Percentiles rank a stretch among this genome's conserved stretches.
These are phyloP conservation scores for Serripes groenlandicus DNA, from an alignment of 2,888 invertebrate genomes.

Conservation along the genomic window DNA sequence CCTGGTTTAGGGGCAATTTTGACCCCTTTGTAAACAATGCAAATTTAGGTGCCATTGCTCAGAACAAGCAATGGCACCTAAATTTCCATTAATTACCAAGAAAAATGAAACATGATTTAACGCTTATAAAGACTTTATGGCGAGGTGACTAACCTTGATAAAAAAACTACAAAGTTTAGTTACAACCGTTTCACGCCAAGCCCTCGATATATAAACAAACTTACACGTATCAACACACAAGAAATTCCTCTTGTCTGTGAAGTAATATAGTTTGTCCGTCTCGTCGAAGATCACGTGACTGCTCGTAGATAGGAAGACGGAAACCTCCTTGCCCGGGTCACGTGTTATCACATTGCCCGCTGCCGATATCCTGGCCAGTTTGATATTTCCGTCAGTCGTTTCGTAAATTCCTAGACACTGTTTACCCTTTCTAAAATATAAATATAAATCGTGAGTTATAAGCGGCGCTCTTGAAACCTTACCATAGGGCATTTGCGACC, in stretches of 20 bases:
- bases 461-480: no score
- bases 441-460: background rate
- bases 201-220: background rate
- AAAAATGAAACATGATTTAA: no score
- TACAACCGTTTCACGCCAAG: background rate
- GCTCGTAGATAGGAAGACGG: background rate
- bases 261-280: slow-evolving; percentile 6
- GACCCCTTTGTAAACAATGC: no score
- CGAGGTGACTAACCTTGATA: background rate
- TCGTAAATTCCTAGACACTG: slow-evolving; percentile 2
- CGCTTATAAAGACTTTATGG: background rate
- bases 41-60: no score
- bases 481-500: no score
- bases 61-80: no score
- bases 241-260: slow-evolving; percentile 11
- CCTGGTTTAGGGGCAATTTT: no score
- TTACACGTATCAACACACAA: slow-evolving; percentile 1
- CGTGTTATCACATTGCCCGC: background rate
- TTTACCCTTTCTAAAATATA: background rate
- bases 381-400: background rate
- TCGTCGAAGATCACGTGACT: slow-evolving; percentile 5
- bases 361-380: background rate
- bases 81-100: no score
- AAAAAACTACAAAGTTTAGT: background rate
- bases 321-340: slow-evolving; percentile 2